Evolutionary conservation across 2,888 invertebrate genomes (phyloP), one percentile per base, ranked within the genome.

Genomic region (Erpobdella octoculata): DNA sequence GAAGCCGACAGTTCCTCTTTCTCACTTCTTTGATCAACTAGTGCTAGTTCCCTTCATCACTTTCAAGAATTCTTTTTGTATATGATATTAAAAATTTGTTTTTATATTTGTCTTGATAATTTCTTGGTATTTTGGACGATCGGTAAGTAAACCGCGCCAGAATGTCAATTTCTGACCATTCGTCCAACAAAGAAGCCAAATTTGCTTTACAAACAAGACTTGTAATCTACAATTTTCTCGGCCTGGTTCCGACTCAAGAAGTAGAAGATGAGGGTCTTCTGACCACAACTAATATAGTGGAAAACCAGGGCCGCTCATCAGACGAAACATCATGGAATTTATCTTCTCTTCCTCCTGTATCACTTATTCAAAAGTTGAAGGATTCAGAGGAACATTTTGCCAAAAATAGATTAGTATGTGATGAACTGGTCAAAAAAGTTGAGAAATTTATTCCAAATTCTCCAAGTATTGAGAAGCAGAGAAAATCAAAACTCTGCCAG

Each of bases 211-310:
- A 70, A 61, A 72, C 72, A 25, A 38, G 68, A 15, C 35, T 68
- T 28, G 72, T 72, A 36, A 70, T 72, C 9, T 72, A 69, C 38
- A 72, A 70, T n/a, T 72, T 72, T 37, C 33, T 72, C 31, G 72
- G 72, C 18, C 64, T 72, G n/a, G 70, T 72, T 31, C 70, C 72
- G n/a, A 28, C 71, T n/a, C 62, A 62, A 35, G 62, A 35, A 2
- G 5, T 33, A 2, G 31, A 62, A 3, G 33, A 62, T 31, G 62
- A 62, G 12, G 33, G 62, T 35, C 21, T 21, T 6, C 53, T n/a
- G 53, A 53, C n/a, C 28, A 28, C 21, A 53, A n/a, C n/a, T n/a
- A n/a, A n/a, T n/a, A n/a, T n/a, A n/a, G n/a, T n/a, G n/a, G 53
- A 53, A 53, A 53, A 53, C 53, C 8, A 18, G 21, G 53, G 53